These are phyloP conservation scores for Gasterosteus aculeatus DNA, from an alignment of 2,113 vertebrate species.

Conservation along the genomic window DNA sequence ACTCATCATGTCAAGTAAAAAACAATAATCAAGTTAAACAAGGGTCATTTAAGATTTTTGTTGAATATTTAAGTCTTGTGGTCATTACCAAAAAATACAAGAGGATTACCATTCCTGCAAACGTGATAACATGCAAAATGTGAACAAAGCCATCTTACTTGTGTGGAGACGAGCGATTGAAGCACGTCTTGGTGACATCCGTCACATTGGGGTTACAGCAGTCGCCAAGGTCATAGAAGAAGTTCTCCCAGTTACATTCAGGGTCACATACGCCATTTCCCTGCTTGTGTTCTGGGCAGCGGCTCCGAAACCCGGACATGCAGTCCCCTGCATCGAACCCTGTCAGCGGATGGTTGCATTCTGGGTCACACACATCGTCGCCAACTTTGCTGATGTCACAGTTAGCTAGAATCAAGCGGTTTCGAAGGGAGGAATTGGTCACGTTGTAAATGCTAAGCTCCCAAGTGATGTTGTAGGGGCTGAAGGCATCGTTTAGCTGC, in stretches of 20 bases:
- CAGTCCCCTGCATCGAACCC: conserved; percentile 94
- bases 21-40: conserved; percentile 32
- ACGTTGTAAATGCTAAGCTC: conserved; percentile 92
- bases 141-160: conserved; percentile 84
- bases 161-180: conserved; percentile 92
- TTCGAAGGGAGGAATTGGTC: conserved; percentile 90
- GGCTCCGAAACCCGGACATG: conserved; percentile 79
- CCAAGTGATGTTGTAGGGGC: conserved; percentile 95
- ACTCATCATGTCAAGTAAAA: conserved; percentile 40
- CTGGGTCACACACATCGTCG: conserved; percentile 89
- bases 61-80: conserved; percentile 4
- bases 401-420: conserved; percentile 93
- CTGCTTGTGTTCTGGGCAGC: conserved; percentile 84
- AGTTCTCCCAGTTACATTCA: conserved; percentile 93
- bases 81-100: conserved; percentile 27
- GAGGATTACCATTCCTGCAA: conserved; percentile 19
- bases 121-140: conserved; percentile 13
- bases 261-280: conserved; percentile 93
- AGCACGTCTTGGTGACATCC: conserved; percentile 98
- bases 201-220: conserved; percentile 96
- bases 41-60: conserved; percentile 32
- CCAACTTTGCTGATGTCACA: conserved; percentile 97
- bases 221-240: conserved; percentile 91
- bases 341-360: conserved; percentile 95
- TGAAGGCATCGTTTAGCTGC: conserved; percentile 91